Evolutionary conservation across 92 coral and sea anemone species (phyloP).

Genomic region (Anthopleura xanthogrammica): DNA sequence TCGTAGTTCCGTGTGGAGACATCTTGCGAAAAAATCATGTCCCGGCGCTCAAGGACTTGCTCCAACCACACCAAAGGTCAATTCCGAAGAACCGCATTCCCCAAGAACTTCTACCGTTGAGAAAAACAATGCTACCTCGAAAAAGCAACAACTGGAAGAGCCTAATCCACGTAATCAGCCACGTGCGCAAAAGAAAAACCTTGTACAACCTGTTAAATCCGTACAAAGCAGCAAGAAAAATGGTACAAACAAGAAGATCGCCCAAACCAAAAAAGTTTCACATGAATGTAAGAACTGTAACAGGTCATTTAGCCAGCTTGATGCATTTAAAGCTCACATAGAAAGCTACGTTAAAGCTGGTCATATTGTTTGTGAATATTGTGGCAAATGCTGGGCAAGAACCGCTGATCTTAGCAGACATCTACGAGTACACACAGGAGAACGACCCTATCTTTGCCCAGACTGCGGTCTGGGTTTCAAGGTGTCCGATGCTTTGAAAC

Average conservation of each 20-base stretch:
- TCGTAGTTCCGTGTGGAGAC: slow-evolving; percentile 45
- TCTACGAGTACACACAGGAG: slow-evolving; percentile 41
- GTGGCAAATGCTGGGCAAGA: slow-evolving; percentile 45
- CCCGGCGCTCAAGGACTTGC: background rate
- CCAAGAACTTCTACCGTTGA: background rate
- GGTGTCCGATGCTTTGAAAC: slow-evolving; percentile 40
- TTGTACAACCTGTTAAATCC: background rate
- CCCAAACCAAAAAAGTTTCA: slow-evolving; percentile 3
- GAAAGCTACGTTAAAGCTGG: slow-evolving; percentile 12
- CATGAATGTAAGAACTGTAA: slow-evolving; percentile 24
- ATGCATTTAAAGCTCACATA: slow-evolving; percentile 26
- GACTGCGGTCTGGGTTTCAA: slow-evolving; percentile 41
- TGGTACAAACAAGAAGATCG: background rate
- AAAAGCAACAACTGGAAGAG: slow-evolving; percentile 5
- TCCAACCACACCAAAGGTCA: background rate
- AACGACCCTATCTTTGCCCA: slow-evolving; percentile 41
- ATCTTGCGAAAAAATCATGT: slow-evolving; percentile 26
- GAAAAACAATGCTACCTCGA: background rate
- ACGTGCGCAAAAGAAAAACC: background rate
- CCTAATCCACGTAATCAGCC: background rate
- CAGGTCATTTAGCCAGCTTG: slow-evolving; percentile 17
- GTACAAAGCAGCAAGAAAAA: background rate
- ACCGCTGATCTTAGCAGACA: slow-evolving; percentile 38
- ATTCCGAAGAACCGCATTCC: background rate
- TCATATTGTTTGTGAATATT: slow-evolving; percentile 34